These are phyloP conservation scores for Setipinna tenuifilis DNA, from an alignment of 2,797 vertebrate genomes.

Conservation along the genomic window DNA sequence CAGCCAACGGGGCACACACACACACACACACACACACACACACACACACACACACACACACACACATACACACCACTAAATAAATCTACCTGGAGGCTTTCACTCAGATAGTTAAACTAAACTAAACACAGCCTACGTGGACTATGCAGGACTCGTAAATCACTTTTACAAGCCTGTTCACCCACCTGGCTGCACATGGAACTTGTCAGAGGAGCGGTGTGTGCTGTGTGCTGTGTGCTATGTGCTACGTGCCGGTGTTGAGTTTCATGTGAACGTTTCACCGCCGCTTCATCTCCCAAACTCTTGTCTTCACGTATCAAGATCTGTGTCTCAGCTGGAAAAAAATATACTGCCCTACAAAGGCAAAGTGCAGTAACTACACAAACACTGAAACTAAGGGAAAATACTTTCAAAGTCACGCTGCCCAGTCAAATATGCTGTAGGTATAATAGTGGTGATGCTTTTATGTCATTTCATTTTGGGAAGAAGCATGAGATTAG, in stretches of 20 bases:
- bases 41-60: conserved; percentile 11
- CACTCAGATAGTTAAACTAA: conserved; percentile 9
- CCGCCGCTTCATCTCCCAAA: background rate
- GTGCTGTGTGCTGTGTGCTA: background rate
- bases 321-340: background rate
- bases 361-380: too few relatives aligned
- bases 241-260: background rate
- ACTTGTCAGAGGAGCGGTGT: background rate
- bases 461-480: too few relatives aligned
- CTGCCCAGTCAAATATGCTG: too few relatives aligned
- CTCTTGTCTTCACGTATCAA: background rate
- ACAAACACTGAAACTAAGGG: too few relatives aligned
- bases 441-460: too few relatives aligned
- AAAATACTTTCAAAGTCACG: too few relatives aligned
- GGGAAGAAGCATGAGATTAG: too few relatives aligned
- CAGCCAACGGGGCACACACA: background rate
- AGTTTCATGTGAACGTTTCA: background rate
- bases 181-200: background rate
- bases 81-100: background rate
- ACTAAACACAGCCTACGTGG: background rate
- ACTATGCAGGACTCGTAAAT: background rate
- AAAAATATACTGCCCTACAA: background rate
- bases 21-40: background rate
- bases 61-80: background rate
- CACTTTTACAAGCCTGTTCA: background rate